phyloP scores from a whole-genome alignment of 2,113 vertebrate species.

The Lethenteron reissneri region DNA sequence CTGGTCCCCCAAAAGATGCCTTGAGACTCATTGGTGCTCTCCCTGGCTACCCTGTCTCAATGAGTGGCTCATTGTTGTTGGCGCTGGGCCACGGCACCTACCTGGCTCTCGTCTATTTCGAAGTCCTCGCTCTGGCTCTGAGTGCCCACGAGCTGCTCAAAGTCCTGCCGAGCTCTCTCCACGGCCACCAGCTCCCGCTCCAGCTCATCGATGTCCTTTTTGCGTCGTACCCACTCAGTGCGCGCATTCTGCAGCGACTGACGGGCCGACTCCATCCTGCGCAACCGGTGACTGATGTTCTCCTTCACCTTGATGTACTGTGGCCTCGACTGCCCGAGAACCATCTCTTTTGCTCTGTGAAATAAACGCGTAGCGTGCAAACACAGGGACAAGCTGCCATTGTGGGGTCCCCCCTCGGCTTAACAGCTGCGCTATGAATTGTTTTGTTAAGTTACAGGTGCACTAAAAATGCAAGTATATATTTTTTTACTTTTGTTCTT shows the following conservation, averaged over 20 bases:
- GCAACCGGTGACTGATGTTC: conserved; percentile 45
- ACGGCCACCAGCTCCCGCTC: conserved; percentile 30
- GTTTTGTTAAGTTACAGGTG: too few relatives aligned
- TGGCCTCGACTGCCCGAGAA: conserved; percentile 32
- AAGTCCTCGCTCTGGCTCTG: conserved; percentile 19
- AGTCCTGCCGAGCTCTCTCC: conserved; percentile 29
- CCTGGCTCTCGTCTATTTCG: conserved; percentile 49
- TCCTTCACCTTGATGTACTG: conserved; percentile 69
- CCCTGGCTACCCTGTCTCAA: too few relatives aligned
- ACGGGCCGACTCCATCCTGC: conserved; percentile 33
- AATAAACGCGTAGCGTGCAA: too few relatives aligned
- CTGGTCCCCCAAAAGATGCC: too few relatives aligned
- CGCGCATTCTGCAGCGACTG: conserved; percentile 27
- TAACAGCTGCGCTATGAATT: too few relatives aligned
- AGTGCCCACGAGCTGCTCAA: conserved; percentile 33
- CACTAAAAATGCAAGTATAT: too few relatives aligned
- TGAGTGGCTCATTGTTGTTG: too few relatives aligned
- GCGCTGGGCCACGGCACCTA: conserved; percentile 13
- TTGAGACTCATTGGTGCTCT: too few relatives aligned
- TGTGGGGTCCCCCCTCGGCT: too few relatives aligned
- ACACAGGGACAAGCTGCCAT: too few relatives aligned
- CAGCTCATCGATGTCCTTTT: conserved; percentile 32
- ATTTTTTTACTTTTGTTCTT: too few relatives aligned
- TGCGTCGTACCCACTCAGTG: conserved; percentile 24
- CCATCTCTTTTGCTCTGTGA: conserved; percentile 37